Conservation (phyloP, 2,113 vertebrate genomes). For the Cnemophilus loriae region DNA sequence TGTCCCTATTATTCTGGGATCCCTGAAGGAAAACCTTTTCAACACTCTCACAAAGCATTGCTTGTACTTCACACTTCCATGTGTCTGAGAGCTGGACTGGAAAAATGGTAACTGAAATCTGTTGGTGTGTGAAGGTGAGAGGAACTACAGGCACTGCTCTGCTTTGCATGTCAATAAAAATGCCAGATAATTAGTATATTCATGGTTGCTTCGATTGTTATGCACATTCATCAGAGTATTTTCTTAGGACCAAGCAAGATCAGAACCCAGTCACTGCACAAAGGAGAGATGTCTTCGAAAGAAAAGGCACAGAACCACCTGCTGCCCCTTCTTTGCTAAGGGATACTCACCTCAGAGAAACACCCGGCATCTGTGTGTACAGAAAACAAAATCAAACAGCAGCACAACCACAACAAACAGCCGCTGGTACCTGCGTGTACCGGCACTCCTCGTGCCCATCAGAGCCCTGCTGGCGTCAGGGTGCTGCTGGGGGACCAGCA, state of each 20-base stretch:
- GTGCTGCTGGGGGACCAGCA: not conserved
- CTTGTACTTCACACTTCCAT: not conserved
- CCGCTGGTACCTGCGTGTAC: accelerated
- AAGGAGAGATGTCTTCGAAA: not conserved
- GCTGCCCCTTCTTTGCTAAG: not conserved
- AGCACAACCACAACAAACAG: not conserved
- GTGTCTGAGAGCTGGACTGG: not conserved
- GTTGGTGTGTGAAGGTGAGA: not conserved
- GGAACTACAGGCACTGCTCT: not conserved
- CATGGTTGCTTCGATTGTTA: not conserved
- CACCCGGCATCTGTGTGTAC: accelerated
- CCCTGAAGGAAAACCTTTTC: not conserved
- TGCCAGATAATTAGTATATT: not conserved
- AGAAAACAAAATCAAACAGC: not conserved
- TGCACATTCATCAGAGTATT: not conserved
- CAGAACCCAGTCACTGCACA: accelerated
- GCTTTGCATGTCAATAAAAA: not conserved
- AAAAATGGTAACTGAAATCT: not conserved
- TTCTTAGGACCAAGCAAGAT: not conserved
- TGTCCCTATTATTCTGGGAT: not conserved
- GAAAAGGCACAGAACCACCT: not conserved
- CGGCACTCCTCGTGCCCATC: not conserved
- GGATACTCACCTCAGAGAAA: not conserved
- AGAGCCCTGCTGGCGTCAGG: accelerated
- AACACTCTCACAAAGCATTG: not conserved